Evolutionary conservation across 2,797 vertebrate genomes (phyloP).

Genomic region (Rousettus madagascariensis): DNA sequence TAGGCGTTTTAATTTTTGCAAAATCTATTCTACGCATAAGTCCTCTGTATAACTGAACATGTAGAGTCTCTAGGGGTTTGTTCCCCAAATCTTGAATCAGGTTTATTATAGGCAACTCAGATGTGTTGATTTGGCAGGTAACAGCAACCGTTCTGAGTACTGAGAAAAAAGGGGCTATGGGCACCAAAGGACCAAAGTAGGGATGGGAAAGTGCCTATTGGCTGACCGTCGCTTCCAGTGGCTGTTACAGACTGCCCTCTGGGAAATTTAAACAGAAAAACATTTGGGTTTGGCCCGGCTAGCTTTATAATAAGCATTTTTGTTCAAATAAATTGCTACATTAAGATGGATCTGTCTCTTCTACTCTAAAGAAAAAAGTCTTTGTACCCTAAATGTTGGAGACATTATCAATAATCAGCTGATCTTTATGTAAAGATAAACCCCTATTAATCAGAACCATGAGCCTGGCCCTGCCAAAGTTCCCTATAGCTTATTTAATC

Average conservation of each 20-base stretch:
- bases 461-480: background rate
- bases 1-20: background rate
- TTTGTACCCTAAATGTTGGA: background rate
- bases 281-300: background rate
- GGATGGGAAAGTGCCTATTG: background rate
- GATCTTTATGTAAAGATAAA: background rate
- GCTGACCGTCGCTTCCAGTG: background rate
- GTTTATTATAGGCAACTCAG: background rate
- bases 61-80: background rate
- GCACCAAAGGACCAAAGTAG: background rate
- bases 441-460: background rate
- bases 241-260: background rate
- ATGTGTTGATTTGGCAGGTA: background rate
- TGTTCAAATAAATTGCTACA: background rate
- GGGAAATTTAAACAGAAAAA: background rate
- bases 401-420: background rate
- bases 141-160: background rate
- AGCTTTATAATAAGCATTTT: background rate
- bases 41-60: background rate
- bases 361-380: conserved; percentile 1
- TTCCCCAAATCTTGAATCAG: background rate
- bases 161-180: background rate
- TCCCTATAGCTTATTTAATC: background rate
- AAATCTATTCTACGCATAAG: background rate
- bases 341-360: conserved; percentile 26